Conservation (phyloP, 53 echinoderm and acorn worm genomes). For the Mesocentrotus franciscanus region DNA sequence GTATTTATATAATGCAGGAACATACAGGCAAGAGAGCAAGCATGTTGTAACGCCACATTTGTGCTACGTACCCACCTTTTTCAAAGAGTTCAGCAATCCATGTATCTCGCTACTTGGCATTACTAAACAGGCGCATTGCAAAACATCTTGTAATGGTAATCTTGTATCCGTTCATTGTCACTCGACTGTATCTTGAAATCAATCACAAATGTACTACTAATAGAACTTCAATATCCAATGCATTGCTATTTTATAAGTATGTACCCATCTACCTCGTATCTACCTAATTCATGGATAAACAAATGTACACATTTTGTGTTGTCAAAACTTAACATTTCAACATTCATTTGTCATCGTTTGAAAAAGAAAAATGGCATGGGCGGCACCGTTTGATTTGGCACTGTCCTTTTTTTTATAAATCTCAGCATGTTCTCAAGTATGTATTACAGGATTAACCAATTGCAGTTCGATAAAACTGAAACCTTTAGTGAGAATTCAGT, state of each 20-base stretch:
- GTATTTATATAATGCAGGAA: constrained; percentile 22
- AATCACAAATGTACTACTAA: not conserved
- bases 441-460: no score
- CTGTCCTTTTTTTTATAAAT: no score
- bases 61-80: not conserved
- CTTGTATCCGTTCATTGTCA: not conserved
- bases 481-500: no score
- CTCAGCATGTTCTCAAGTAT: no score
- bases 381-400: no score
- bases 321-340: no score
- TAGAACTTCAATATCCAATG: not conserved
- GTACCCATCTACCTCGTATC: not conserved
- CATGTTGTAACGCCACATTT: constrained; percentile 23
- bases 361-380: no score
- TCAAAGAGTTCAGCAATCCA: constrained; percentile 6
- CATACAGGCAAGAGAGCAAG: not conserved
- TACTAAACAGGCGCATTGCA: constrained; percentile 3
- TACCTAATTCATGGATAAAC: not conserved
- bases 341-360: no score
- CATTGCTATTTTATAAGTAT: not conserved
- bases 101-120: constrained; percentile 6
- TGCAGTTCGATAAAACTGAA: no score
- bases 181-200: not conserved
- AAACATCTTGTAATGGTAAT: constrained; percentile 12
- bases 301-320: no score